Evolutionary conservation across 2,113 vertebrate species (phyloP).

Genomic region (Okapia johnstoni): DNA sequence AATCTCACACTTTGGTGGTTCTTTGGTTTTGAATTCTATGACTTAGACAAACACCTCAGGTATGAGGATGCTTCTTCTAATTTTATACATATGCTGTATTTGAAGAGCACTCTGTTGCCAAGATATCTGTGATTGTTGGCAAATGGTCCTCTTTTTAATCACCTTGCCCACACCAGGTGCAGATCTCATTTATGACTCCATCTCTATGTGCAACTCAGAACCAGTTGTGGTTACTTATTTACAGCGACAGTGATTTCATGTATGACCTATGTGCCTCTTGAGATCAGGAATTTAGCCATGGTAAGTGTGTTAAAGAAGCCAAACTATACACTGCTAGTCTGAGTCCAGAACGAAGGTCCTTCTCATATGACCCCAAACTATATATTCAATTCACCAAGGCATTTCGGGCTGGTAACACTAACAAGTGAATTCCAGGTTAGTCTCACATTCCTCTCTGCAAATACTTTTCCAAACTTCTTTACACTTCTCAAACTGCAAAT

Average conservation of each 20-base stretch:
- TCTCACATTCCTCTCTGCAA: neutral
- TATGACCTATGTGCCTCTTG: neutral
- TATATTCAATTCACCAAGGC: neutral
- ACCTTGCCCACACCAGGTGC: neutral
- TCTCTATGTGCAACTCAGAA: neutral
- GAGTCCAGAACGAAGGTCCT: neutral
- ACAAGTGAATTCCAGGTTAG: neutral
- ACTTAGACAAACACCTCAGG: neutral
- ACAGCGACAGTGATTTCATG: neutral
- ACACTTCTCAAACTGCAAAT: neutral
- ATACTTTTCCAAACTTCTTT: neutral
- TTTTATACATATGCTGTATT: fast-evolving
- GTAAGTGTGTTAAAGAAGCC: neutral
- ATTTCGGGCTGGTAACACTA: neutral
- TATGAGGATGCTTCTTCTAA: neutral
- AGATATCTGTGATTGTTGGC: neutral
- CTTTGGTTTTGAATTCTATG: neutral
- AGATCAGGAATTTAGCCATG: neutral
- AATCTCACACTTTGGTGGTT: neutral
- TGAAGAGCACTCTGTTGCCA: neutral
- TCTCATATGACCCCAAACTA: neutral
- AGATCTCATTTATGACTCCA: neutral
- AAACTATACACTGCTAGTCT: neutral
- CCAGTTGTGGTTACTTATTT: neutral
- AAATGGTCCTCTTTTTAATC: neutral